Conservation (phyloP, 1,140 invertebrate species). For the Gonatopus flavifemur region DNA sequence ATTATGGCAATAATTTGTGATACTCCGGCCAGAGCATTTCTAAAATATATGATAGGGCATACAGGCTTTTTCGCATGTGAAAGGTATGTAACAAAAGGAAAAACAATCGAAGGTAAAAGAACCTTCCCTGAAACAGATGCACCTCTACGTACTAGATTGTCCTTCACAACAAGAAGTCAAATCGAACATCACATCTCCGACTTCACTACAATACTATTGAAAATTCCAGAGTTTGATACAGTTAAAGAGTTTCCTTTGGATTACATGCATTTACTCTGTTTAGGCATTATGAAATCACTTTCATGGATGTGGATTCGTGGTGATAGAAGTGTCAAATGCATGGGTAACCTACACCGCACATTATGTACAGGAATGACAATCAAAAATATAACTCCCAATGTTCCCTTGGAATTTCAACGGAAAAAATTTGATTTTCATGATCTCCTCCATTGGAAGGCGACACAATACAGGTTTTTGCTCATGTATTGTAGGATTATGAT, state of each 20-base stretch:
- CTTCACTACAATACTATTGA: constrained; percentile 6
- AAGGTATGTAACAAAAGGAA: constrained; percentile 17
- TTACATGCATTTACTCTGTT: constrained; percentile 23
- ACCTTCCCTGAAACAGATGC: constrained; percentile 15
- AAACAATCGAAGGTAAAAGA: constrained; percentile 11
- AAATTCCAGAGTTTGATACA: constrained; percentile 16
- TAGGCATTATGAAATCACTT: constrained; percentile 14
- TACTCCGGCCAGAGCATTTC: constrained; percentile 15
- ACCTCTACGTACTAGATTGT: constrained; percentile 10
- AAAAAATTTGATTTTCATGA: no score
- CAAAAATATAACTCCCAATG: no score
- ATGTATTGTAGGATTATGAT: no score
- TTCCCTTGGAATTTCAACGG: no score
- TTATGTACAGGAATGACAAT: no score
- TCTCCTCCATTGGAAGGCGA: no score
- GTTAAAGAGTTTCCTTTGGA: constrained; percentile 12
- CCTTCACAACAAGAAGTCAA: constrained; percentile 12
- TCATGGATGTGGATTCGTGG: constrained; percentile 7
- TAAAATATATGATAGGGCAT: constrained; percentile 15
- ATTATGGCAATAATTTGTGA: constrained; percentile 13
- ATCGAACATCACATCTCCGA: constrained; percentile 16
- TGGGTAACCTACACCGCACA: no score
- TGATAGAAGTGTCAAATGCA: no score
- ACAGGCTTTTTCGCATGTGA: constrained; percentile 20
- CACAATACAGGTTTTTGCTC: no score